These are phyloP conservation scores for Centropus unirufus DNA, from an alignment of 2,113 vertebrate genomes.

Conservation along the genomic window DNA sequence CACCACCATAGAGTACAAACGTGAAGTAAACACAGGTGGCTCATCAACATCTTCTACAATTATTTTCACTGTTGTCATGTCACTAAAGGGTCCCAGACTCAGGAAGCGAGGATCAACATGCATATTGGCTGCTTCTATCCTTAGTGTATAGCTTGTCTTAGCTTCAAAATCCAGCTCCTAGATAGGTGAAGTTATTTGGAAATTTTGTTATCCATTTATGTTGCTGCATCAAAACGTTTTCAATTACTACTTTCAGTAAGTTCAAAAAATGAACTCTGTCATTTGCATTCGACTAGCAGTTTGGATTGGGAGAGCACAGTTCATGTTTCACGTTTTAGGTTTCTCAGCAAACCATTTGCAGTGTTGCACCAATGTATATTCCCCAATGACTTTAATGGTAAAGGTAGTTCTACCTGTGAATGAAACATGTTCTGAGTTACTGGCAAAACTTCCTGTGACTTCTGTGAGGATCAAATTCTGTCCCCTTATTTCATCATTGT, in stretches of 20 bases:
- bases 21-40: constrained; percentile 85
- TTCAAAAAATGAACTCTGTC: not conserved
- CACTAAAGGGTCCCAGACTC: constrained; percentile 88
- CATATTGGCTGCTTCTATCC: constrained; percentile 93
- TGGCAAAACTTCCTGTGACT: not conserved
- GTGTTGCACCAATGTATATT: not conserved
- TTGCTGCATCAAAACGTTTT: not conserved
- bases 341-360: not conserved
- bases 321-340: not conserved
- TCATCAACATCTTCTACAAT: constrained; percentile 94
- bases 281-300: not conserved
- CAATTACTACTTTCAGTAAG: not conserved
- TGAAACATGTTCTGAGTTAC: not conserved
- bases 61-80: constrained; percentile 87
- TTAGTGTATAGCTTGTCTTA: constrained; percentile 87
- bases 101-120: constrained; percentile 90
- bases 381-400: fast-evolving
- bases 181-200: constrained; percentile 13
- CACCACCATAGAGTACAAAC: constrained; percentile 86
- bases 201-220: constrained; percentile 16
- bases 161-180: constrained; percentile 94
- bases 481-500: not conserved
- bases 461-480: not conserved
- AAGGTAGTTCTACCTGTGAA: not conserved
- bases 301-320: not conserved